Evolutionary conservation across 2,888 invertebrate species (phyloP), one percentile per base, ranked within the genome.

Genomic region (Busseola fusca): DNA sequence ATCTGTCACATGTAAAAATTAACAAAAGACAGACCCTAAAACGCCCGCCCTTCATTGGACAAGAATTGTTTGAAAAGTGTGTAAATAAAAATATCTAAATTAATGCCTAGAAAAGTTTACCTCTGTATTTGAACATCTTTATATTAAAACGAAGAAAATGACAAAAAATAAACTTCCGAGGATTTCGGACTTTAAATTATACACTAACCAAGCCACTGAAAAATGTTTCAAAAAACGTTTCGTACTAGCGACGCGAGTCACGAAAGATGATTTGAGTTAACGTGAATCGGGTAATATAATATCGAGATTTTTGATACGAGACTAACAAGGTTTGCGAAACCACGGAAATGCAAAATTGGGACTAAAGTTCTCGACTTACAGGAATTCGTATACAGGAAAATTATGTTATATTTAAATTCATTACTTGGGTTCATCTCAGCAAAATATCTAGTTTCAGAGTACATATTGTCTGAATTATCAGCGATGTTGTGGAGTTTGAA

Each of bases 301-400:
- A 84, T 78, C 54, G 58, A 30, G 81, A 80, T 86, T 83, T 83
- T 85, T 80, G 86, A 84, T 83, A 76, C 74, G 76, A 80, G 63
- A 69, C 78, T 81, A 84, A 81, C 81, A 83, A 83, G 86, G 85
- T 83, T 83, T 83, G 81, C 48, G 85, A 85, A 84, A 86, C 85
- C 85, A 77, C 74, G 78, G 80, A 76, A 85, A 86, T 86, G 85
- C 79, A 72, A 76, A 83, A 85, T 86, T 86, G 77, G 78, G 81
- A 70, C 83, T 76, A 73, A 86, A 85, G 67, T 85, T 85, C 83
- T 85, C 85, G 58, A 74, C 66, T 85, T 85, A 85, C 85, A n/a
- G 48, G 72, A 74, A 83, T 70, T 80, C 83, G 48, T 69, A 80
- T 59, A 73, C 72, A 64, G 69, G 70, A 60, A 82, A 86, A 82